phyloP scores from a whole-genome alignment of 2,797 vertebrate species.

The Pachyuromys duprasi region DNA sequence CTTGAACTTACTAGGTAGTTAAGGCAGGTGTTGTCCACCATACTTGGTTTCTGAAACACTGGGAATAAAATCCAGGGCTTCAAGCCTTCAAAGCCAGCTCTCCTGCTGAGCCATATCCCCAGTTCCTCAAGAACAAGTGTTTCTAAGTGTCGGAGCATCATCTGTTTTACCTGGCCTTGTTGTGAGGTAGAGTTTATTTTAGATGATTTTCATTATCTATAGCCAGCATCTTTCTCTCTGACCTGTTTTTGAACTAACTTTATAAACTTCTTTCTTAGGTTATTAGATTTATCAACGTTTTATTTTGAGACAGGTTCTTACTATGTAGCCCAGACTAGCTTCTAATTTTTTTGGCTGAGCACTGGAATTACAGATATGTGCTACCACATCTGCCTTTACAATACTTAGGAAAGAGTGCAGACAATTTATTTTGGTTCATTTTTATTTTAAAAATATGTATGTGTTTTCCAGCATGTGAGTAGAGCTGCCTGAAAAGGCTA shows the following conservation, averaged over 20 bases:
- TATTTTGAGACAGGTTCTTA: neutral
- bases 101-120: neutral
- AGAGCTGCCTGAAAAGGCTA: neutral
- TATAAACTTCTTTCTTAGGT: constrained; percentile 36
- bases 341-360: neutral
- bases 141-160: neutral
- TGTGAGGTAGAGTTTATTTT: neutral
- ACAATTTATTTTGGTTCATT: neutral
- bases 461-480: neutral
- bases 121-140: neutral
- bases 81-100: neutral
- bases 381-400: neutral
- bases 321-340: neutral
- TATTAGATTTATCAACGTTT: constrained; percentile 39
- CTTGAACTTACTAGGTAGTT: neutral
- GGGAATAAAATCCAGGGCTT: neutral
- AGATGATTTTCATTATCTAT: constrained; percentile 30
- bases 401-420: neutral
- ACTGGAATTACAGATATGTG: neutral
- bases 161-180: constrained; percentile 5
- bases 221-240: neutral
- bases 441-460: neutral
- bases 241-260: constrained; percentile 43
- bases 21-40: neutral
- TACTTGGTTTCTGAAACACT: neutral